Base-by-base conservation (phyloP, 1,140 invertebrate species). In the Trissolcus basalis region DNA sequence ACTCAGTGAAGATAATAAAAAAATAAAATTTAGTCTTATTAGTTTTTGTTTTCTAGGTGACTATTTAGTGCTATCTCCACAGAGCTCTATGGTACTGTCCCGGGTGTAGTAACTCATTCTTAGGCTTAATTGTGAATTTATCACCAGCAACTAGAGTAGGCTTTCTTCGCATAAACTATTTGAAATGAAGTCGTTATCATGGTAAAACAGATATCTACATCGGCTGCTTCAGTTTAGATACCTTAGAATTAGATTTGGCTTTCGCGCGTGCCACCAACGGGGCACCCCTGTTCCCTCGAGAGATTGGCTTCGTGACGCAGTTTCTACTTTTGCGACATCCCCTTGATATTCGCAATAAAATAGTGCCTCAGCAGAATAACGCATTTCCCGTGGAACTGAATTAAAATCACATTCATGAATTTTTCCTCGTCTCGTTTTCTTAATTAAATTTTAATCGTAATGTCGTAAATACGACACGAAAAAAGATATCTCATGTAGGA, bases 161-260 rank as follows among this genome's bases (percentile, higher is more conserved):
- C 54, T 69, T 65, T 67, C 27, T 78, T 41, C 47, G 32, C 51
- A 50, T 68, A 68, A 63, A 58, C 63, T 49, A 61, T 64, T 49
- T 14, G 50, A 6, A 54, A 68, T 65, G 41, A 50, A 74, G 50
- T 54, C 47, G 53, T 79, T 79, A 78, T 78, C 71, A 35, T 44
- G 63, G 53, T 51, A 48, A 55, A 79, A 71, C 58, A 75, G 70
- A 63, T 65, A 67, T 69, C 58, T 47, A 68, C 70, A 75, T 77
- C 74, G 70, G 70, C 7, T 35, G 53, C 65, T 80, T 79, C 72
- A 71, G 69, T 56, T 69, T 27, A 49, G 48, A 71, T 64, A 55
- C 53, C 43, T 65, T 67, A 60, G 64, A 77, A 74, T 78, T 81
- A 78, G 58, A 75, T 68, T 77, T 51, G 76, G 35, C 55, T 70